These are phyloP conservation scores for Drosophila repleta DNA, from an alignment of 1,140 invertebrate genomes.

Conservation along the genomic window DNA sequence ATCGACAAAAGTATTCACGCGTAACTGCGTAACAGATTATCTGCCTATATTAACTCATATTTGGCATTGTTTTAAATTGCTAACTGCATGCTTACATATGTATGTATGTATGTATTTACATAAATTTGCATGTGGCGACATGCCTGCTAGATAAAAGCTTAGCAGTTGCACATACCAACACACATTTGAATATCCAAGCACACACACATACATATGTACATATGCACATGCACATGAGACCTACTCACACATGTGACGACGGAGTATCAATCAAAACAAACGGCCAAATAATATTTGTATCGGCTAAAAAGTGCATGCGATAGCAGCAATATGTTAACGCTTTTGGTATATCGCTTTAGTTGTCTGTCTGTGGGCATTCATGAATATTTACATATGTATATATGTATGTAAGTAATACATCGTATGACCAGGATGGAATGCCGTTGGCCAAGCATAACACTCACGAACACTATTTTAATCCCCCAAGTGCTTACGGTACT, in stretches of 20 bases:
- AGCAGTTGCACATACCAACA: slow-evolving; percentile 1
- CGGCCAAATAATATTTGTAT: not conserved
- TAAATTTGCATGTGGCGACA: too few species aligned
- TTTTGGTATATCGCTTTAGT: not conserved
- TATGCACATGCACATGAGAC: not conserved
- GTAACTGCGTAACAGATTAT: too few species aligned
- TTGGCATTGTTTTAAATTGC: too few species aligned
- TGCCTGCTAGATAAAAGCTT: too few species aligned
- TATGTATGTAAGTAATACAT: not conserved
- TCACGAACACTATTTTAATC: not conserved
- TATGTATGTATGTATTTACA: too few species aligned
- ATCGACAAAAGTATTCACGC: too few species aligned
- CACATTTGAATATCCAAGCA: slow-evolving; percentile 13
- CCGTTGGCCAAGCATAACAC: not conserved
- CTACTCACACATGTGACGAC: too few species aligned
- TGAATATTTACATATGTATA: not conserved
- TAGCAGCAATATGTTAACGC: not conserved
- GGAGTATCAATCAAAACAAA: not conserved
- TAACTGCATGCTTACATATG: too few species aligned
- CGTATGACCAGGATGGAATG: not conserved
- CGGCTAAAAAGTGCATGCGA: not conserved
- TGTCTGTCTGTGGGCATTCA: not conserved
- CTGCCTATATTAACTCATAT: too few species aligned
- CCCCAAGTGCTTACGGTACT: too few species aligned
- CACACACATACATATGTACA: not conserved